Conservation (phyloP, 2,113 vertebrate species). For the Neolamprologus variostigma region DNA sequence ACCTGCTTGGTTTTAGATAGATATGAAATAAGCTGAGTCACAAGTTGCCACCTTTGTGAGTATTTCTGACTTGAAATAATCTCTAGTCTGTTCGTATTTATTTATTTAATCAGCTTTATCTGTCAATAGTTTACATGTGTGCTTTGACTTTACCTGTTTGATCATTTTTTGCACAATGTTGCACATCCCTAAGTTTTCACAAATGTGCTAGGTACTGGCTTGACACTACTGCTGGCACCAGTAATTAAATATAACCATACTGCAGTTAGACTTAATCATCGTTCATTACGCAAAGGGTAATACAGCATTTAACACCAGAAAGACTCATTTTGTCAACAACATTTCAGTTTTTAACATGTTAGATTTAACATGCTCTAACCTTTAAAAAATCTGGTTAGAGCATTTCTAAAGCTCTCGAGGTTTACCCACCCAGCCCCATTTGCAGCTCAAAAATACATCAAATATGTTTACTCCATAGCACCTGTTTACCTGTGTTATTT, state of each 20-base stretch:
- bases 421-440: background rate
- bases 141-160: background rate
- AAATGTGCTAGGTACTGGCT: background rate
- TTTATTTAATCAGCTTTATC: background rate
- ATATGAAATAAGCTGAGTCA: background rate
- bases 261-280: background rate
- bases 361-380: background rate
- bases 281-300: background rate
- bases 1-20: background rate
- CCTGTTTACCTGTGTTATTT: background rate
- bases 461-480: background rate
- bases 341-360: background rate
- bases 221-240: background rate
- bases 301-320: background rate
- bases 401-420: background rate
- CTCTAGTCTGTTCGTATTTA: background rate
- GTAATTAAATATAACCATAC: background rate
- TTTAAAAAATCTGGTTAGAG: background rate
- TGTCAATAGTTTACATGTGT: background rate
- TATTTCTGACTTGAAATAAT: background rate
- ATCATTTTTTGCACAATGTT: background rate
- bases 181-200: background rate
- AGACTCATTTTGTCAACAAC: background rate
- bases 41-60: background rate
- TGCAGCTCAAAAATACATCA: background rate